Evolutionary conservation across 2,797 vertebrate species (phyloP), one percentile per base, ranked within the genome.

Genomic region (Gambusia yucatana): DNA sequence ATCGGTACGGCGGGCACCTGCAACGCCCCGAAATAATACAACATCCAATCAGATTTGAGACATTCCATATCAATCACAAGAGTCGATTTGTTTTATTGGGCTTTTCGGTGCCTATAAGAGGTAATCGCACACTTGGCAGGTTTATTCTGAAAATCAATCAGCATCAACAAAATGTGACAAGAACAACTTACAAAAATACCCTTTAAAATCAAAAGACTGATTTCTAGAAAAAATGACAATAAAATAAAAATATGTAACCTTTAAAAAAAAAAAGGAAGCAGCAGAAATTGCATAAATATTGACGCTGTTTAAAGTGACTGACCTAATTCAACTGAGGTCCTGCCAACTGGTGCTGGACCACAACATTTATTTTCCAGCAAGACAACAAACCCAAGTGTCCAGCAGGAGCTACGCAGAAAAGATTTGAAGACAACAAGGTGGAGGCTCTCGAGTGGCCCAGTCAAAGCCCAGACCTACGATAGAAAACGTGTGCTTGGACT

Each of bases 1-100:
- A 6, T 0, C n/a, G 2, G 65, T 78, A 96, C 95, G 17, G 67
- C 6, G 10, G 95, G 94, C 73, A 96, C 95, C 97, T 97, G 82
- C 1, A 80, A 75, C 6, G 72, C 4, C 55, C 84, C 13, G n/a
- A 71, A 65, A 10, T 33, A 44, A 72, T 57, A 84, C 50, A 52
- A 25, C 50, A n/a, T 41, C 39, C 39, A 69, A 76, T 80, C 47
- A 80, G 44, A 67, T 63, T 81, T 52, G 39, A 57, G 1, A 36
- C 33, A 36, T 63, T 17, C 6, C 3, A 36, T 20, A 6, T 63
- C 16, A 63, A 63, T 6, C 17, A 20, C 30, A 63, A 36, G 7
- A 6, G 6, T 69, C 2, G 0, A 43, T 69, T 3, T 41, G 41
- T 25, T 67, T 67, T 67, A 25, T 41, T 67, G 39, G 36, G 9